Conservation (phyloP, 2,113 vertebrate species). For the Zapornia atra region DNA sequence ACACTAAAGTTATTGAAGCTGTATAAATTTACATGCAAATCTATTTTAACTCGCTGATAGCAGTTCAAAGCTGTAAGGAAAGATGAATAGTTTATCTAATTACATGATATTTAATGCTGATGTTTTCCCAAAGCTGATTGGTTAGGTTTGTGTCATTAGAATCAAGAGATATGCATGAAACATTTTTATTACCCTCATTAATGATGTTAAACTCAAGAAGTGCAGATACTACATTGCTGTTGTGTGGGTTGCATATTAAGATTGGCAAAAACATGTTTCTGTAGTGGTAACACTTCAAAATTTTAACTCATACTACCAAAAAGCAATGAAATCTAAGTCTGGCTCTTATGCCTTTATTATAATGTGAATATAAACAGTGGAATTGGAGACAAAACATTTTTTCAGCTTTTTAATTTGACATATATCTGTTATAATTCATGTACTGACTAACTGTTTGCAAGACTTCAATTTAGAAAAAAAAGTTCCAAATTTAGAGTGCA, state of each 20-base stretch:
- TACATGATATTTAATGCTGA: constrained; percentile 24
- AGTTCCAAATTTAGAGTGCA: neutral
- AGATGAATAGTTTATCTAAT: constrained; percentile 37
- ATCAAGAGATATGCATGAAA: neutral
- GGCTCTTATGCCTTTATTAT: neutral
- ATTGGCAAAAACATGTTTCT: neutral
- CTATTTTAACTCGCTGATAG: neutral
- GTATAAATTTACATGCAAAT: constrained; percentile 25
- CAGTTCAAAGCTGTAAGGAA: constrained; percentile 4
- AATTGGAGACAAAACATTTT: neutral
- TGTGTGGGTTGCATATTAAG: neutral
- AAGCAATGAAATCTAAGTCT: neutral
- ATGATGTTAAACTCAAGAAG: neutral
- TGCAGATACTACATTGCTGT: neutral
- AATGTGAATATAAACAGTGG: neutral
- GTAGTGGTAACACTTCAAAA: neutral
- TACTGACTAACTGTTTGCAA: neutral
- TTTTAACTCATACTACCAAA: neutral
- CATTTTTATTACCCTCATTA: constrained; percentile 22
- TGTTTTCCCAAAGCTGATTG: neutral
- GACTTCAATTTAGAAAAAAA: neutral
- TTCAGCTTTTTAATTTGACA: neutral
- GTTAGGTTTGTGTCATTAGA: constrained; percentile 7
- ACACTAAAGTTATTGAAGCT: neutral
- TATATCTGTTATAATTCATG: neutral